Percentiles rank a stretch among this genome's conserved stretches.
These are phyloP conservation scores for Geodia barretti DNA, from an alignment of 37 sponge, comb jelly and placozoan genomes.

Conservation along the genomic window DNA sequence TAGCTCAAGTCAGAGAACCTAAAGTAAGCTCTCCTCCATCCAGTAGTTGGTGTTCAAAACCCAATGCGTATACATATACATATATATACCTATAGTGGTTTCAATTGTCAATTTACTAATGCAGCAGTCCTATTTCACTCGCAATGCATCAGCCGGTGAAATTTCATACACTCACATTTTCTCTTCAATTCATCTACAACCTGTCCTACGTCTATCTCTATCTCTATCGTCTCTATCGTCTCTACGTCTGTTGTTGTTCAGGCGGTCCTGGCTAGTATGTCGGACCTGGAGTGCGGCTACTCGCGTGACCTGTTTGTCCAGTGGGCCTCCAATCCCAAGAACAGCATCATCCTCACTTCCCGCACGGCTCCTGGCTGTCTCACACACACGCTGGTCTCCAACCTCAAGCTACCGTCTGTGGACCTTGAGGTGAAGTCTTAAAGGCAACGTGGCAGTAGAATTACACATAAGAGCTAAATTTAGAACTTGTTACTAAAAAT, in stretches of 20 bases:
- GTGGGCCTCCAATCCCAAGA: conserved; percentile 80
- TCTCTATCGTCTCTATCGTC: neutral
- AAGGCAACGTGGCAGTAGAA: no score
- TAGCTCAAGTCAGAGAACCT: conserved; percentile 80
- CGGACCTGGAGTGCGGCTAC: conserved; percentile 92
- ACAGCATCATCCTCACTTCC: conserved; percentile 83
- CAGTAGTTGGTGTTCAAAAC: neutral
- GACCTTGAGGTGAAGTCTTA: conserved; percentile 64
- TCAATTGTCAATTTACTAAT: no score
- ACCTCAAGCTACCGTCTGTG: conserved; percentile 50
- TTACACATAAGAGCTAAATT: no score
- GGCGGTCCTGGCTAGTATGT: conserved; percentile 90
- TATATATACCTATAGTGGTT: no score
- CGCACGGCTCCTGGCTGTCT: conserved; percentile 75
- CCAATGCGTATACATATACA: no score
- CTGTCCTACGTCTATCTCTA: neutral
- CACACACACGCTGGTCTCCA: conserved; percentile 72
- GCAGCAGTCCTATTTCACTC: no score
- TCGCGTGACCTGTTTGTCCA: conserved; percentile 90
- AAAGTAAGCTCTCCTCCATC: conserved; percentile 47
- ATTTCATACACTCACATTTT: neutral
- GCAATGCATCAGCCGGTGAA: neutral
- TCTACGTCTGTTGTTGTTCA: conserved; percentile 8
- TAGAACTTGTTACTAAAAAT: no score
- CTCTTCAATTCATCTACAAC: neutral